Percentiles rank a stretch among this genome's conserved stretches.
Conservation (phyloP, 2,797 vertebrate genomes). For the Peromyscus melanophrys region DNA sequence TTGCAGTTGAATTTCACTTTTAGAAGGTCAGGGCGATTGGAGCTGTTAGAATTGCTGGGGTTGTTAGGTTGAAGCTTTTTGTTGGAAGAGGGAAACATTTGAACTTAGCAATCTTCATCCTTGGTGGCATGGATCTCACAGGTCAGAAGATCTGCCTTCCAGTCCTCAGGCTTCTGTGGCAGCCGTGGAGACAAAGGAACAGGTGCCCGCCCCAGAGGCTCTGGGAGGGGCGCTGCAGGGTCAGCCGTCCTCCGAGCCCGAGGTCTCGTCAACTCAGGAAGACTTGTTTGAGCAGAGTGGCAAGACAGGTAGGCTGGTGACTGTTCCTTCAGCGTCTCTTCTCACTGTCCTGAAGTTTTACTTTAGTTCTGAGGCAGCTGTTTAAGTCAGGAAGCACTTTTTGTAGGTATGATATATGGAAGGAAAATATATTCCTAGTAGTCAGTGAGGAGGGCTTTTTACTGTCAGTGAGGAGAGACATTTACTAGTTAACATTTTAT, state of each 20-base stretch:
- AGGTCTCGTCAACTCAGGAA: constrained; percentile 94
- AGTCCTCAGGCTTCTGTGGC: constrained; percentile 85
- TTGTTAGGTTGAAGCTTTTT: constrained; percentile 53
- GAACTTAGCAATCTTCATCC: constrained; percentile 60
- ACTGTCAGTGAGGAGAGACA: neutral
- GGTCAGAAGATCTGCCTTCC: constrained; percentile 90
- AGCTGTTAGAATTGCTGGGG: constrained; percentile 35
- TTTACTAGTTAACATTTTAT: constrained; percentile 57
- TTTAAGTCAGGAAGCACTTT: constrained; percentile 14
- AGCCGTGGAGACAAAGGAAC: constrained; percentile 78
- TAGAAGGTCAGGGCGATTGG: neutral
- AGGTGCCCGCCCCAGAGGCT: constrained; percentile 86
- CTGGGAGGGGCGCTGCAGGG: constrained; percentile 87
- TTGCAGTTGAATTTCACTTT: constrained; percentile 49
- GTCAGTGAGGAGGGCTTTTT: constrained; percentile 49
- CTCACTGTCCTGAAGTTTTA: constrained; percentile 7
- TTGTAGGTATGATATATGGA: constrained; percentile 37
- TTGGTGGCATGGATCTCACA: constrained; percentile 75
- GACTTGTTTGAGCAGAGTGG: constrained; percentile 94
- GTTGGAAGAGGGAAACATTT: constrained; percentile 61
- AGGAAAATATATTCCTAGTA: constrained; percentile 46
- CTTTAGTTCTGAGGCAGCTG: constrained; percentile 30
- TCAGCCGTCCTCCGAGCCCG: constrained; percentile 86
- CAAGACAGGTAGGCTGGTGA: constrained; percentile 86
- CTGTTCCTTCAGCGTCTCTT: neutral